Evolutionary conservation across 2,113 vertebrate genomes (phyloP), one percentile per base, ranked within the genome.

Genomic region (Xenotilapia caudafasciata): DNA sequence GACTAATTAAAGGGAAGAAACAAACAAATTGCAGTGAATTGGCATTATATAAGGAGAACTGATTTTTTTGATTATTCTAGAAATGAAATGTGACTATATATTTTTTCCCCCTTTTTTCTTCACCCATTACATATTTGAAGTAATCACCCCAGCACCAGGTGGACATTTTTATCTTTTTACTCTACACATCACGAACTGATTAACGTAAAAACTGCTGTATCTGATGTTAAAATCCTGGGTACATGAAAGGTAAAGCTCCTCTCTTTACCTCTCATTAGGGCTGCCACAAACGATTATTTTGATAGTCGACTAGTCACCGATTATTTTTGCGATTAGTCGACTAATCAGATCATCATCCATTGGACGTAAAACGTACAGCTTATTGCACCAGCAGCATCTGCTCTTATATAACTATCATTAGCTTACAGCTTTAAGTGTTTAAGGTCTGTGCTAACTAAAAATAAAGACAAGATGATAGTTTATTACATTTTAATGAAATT

Each of bases 41-140:
- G 38, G 3, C 13, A 13, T 42, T 70, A 26, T 10, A 45, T 15
- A 42, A 42, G n/a, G 8, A 42, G 21, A 70, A 70, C 38, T 15
- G 65, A 8, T 8, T 38, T 68, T 38, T 21, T 21, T 2, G 0
- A 38, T 38, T 8, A 68, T 5, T 38, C 6, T 19, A 21, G 0
- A 68, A 68, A 38, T 68, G 4, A 68, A 21, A 38, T 68, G 33
- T 33, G 33, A 33, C 33, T 33, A 33, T 33, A n/a, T n/a, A 19
- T 19, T 11, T n/a, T 35, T 62, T 31, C 9, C 60, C 60, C 9
- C 0, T 12, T 62, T 65, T 65, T 65, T 65, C 60, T 65, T 65
- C 10, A 65, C 2, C 17, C 17, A 35, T 38, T 38, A 65, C 4
- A 21, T 38, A 21, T 38, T 65, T 68, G 0, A 9, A 68, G 4